Conservation (phyloP, 2,113 vertebrate species). For the Xenus cinereus region DNA sequence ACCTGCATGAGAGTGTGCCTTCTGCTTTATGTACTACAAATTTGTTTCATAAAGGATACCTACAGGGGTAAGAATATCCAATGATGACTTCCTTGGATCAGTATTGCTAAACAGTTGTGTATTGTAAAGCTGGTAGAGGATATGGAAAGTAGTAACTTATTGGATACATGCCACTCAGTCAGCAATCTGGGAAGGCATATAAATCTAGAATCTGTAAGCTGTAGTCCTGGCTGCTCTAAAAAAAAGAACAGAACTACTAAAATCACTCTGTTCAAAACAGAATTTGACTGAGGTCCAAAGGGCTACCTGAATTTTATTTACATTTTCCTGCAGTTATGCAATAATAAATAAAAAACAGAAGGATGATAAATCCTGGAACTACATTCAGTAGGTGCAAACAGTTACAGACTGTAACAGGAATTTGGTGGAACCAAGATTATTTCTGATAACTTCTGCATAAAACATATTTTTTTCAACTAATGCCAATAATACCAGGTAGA, state of each 20-base stretch:
- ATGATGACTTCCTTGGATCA: background rate
- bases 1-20: background rate
- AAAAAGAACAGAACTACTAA: background rate
- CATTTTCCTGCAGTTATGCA: background rate
- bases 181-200: fast-evolving
- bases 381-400: background rate
- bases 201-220: background rate
- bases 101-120: background rate
- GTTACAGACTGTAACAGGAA: background rate
- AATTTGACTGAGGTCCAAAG: background rate
- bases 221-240: background rate
- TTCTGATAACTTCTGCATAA: background rate
- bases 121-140: background rate
- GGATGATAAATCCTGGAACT: background rate
- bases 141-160: background rate
- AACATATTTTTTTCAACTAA: background rate
- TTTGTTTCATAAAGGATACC: background rate
- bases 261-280: background rate
- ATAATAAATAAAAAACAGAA: background rate
- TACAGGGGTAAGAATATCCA: background rate
- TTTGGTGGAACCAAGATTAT: background rate
- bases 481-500: background rate
- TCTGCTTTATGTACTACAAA: background rate
- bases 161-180: background rate
- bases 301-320: background rate